Evolutionary conservation across 2,113 vertebrate genomes (phyloP).

Genomic region (Phyllostomus discolor): DNA sequence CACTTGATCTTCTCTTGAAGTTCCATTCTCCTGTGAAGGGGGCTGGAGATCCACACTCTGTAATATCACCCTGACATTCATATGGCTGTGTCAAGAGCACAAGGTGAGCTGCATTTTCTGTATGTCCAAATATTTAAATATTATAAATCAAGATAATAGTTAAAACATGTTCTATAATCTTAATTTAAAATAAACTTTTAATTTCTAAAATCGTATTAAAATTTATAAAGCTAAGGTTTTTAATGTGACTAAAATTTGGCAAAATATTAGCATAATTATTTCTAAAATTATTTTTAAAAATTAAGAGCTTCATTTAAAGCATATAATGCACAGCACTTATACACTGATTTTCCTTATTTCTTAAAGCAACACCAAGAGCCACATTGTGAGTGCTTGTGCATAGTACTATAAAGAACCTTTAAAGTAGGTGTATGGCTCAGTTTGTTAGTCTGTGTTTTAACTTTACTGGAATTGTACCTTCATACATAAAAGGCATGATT

Average conservation of each 20-base stretch:
- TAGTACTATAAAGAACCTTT: not conserved
- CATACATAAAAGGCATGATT: not conserved
- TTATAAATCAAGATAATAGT: not conserved
- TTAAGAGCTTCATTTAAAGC: not conserved
- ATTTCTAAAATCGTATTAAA: not conserved
- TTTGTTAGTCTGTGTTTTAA: not conserved
- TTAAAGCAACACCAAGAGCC: not conserved
- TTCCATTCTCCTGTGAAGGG: not conserved
- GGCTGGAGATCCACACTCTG: not conserved
- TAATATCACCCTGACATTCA: not conserved
- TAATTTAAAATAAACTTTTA: not conserved
- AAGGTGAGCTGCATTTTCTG: not conserved
- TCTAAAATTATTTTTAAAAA: not conserved
- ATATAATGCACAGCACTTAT: not conserved
- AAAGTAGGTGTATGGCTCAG: not conserved
- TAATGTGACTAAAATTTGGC: not conserved
- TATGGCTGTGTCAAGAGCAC: accelerated
- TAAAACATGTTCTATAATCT: not conserved
- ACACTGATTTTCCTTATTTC: not conserved
- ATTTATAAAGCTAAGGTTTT: not conserved
- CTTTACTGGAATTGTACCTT: not conserved
- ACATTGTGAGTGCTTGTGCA: not conserved
- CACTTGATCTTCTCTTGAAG: not conserved
- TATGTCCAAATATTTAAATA: not conserved
- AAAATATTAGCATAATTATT: not conserved